phyloP scores from a whole-genome alignment of 2,888 invertebrate genomes.

The Drosophila nr. perissopoda region DNA sequence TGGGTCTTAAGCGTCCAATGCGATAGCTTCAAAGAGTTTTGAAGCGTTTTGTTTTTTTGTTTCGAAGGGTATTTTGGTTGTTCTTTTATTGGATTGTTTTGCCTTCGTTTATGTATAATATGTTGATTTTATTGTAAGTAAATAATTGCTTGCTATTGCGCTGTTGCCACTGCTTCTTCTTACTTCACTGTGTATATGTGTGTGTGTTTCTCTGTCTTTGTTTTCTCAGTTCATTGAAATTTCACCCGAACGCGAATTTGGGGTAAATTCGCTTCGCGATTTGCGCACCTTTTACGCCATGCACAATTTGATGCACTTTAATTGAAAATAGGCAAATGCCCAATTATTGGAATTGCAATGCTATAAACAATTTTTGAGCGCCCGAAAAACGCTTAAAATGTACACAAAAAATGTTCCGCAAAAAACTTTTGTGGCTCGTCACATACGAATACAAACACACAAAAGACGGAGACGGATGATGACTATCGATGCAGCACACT shows the following conservation, averaged over 20 bases:
- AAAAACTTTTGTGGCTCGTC: conserved; percentile 80
- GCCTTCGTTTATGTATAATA: conserved; percentile 59
- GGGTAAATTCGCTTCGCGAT: conserved; percentile 69
- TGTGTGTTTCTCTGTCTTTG: conserved; percentile 75
- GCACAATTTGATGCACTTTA: conserved; percentile 48
- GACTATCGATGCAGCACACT: conserved; percentile 48
- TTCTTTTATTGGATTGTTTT: conserved; percentile 44
- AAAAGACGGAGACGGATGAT: conserved; percentile 53
- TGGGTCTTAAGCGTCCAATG: neutral
- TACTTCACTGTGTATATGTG: conserved; percentile 55
- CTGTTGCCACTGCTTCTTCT: conserved; percentile 76
- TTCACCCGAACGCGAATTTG: conserved; percentile 80
- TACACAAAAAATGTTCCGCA: conserved; percentile 82
- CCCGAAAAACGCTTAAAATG: conserved; percentile 72
- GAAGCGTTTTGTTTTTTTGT: conserved; percentile 14
- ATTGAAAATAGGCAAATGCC: conserved; percentile 45
- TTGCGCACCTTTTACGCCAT: conserved; percentile 66
- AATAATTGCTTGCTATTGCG: conserved; percentile 79
- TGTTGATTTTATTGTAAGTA: conserved; percentile 69
- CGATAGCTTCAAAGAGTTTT: conserved; percentile 18
- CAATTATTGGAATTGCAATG: conserved; percentile 57
- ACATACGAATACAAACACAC: conserved; percentile 82
- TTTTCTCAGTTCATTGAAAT: conserved; percentile 83
- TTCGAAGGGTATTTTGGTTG: neutral
- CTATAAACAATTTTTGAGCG: conserved; percentile 69